Conservation (phyloP, 2,797 vertebrate genomes). For the Lates japonicus region DNA sequence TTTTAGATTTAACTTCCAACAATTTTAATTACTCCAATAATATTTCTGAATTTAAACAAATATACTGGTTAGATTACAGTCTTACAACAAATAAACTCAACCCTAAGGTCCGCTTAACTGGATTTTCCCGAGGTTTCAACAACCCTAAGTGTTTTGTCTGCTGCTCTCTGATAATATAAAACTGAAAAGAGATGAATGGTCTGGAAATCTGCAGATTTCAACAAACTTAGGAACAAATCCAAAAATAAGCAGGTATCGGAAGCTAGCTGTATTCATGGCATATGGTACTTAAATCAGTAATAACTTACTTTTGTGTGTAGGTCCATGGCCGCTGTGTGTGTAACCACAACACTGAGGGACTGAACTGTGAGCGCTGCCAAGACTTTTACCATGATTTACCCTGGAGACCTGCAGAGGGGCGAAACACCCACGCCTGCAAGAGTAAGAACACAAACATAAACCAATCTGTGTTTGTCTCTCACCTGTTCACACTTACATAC, state of each 20-base stretch:
- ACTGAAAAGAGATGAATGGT: too few relatives aligned
- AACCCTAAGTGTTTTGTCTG: too few relatives aligned
- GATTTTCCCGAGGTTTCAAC: too few relatives aligned
- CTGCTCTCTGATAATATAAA: not conserved
- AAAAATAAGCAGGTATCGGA: not conserved
- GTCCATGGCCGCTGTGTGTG: conserved; percentile 91
- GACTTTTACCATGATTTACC: conserved; percentile 90
- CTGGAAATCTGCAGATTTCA: too few relatives aligned
- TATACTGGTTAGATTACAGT: too few relatives aligned
- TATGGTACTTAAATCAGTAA: not conserved
- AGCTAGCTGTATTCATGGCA: not conserved
- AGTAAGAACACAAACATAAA: conserved; percentile 68
- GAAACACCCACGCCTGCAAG: conserved; percentile 88
- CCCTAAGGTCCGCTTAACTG: too few relatives aligned
- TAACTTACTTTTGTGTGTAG: conserved; percentile 63
- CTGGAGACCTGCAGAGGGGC: conserved; percentile 89
- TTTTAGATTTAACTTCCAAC: too few relatives aligned
- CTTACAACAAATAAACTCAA: too few relatives aligned
- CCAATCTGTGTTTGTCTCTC: not conserved
- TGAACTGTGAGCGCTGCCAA: conserved; percentile 90
- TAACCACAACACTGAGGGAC: conserved; percentile 89
- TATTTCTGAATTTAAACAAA: too few relatives aligned
- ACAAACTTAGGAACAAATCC: not conserved
- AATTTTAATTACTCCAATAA: too few relatives aligned
- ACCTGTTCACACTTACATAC: not conserved